These are phyloP conservation scores for Calonectris borealis DNA, from an alignment of 2,113 vertebrate genomes.

Conservation along the genomic window DNA sequence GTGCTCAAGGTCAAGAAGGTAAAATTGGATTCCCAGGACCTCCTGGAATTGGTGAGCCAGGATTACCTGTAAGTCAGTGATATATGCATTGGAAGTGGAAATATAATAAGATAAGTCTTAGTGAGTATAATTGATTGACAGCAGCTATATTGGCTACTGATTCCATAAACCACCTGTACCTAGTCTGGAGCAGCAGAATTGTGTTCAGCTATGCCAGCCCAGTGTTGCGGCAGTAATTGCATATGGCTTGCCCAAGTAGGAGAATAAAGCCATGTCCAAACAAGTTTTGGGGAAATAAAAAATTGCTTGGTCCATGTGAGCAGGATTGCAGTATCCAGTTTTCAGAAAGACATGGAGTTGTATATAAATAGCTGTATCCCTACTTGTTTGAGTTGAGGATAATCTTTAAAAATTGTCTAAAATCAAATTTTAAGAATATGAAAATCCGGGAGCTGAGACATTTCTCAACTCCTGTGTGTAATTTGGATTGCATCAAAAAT, in stretches of 20 bases:
- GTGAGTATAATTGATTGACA: background rate
- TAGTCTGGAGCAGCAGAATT: background rate
- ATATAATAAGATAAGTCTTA: background rate
- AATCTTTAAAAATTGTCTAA: background rate
- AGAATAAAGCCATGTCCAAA: background rate
- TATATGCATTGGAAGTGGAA: background rate
- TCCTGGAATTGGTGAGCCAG: constrained; percentile 80
- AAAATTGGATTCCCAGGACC: constrained; percentile 78
- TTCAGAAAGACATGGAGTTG: background rate
- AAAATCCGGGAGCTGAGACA: background rate
- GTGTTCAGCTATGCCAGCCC: background rate
- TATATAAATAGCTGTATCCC: background rate
- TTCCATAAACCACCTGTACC: background rate
- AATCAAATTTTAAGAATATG: background rate
- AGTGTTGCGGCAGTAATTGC: background rate
- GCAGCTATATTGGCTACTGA: background rate
- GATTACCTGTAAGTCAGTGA: constrained; percentile 77
- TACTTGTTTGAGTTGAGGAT: background rate
- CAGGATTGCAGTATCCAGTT: background rate
- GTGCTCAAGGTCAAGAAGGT: constrained; percentile 83
- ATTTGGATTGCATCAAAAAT: background rate
- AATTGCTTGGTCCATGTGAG: background rate
- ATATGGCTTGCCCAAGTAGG: background rate
- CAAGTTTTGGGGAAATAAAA: background rate
- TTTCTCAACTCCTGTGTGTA: background rate